These are phyloP conservation scores for Catocala fraxini DNA, from an alignment of 2,888 invertebrate species.

Conservation along the genomic window DNA sequence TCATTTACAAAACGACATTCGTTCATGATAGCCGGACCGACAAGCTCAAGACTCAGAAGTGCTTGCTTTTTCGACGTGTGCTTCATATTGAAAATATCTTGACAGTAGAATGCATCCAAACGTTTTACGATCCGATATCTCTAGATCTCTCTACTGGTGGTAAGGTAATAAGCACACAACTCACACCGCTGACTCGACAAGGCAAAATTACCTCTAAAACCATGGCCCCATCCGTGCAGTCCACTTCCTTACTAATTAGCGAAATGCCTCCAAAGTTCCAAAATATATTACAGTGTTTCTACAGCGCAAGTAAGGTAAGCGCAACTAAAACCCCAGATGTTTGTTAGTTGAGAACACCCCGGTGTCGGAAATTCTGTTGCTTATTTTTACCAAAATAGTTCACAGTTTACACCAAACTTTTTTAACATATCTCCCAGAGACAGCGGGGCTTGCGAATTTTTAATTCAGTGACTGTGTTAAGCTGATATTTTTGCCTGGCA, in stretches of 20 bases:
- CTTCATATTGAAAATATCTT: too few relatives aligned
- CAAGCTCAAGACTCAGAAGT: too few relatives aligned
- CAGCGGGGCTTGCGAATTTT: background rate
- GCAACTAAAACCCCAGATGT: slow-evolving; percentile 19
- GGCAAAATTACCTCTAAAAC: too few relatives aligned
- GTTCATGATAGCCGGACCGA: too few relatives aligned
- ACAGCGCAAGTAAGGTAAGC: slow-evolving; percentile 9
- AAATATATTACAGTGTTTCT: slow-evolving; percentile 10
- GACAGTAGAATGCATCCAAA: too few relatives aligned
- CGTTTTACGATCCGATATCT: too few relatives aligned
- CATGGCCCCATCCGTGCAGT: background rate
- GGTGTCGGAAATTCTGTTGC: slow-evolving; percentile 3
- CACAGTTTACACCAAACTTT: slow-evolving; percentile 7
- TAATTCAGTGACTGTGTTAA: background rate
- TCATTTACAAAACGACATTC: too few relatives aligned
- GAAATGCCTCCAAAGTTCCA: slow-evolving; percentile 12
- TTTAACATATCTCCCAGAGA: slow-evolving; percentile 5
- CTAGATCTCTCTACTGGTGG: too few relatives aligned
- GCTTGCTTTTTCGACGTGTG: too few relatives aligned
- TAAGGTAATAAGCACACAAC: too few relatives aligned
- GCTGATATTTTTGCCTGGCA: background rate
- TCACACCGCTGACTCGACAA: too few relatives aligned
- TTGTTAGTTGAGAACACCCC: slow-evolving; percentile 16
- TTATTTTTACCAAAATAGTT: slow-evolving; percentile 12
- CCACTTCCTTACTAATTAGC: slow-evolving; percentile 5